phyloP scores from a whole-genome alignment of 2,113 vertebrate genomes.

The Calidris pugnax region DNA sequence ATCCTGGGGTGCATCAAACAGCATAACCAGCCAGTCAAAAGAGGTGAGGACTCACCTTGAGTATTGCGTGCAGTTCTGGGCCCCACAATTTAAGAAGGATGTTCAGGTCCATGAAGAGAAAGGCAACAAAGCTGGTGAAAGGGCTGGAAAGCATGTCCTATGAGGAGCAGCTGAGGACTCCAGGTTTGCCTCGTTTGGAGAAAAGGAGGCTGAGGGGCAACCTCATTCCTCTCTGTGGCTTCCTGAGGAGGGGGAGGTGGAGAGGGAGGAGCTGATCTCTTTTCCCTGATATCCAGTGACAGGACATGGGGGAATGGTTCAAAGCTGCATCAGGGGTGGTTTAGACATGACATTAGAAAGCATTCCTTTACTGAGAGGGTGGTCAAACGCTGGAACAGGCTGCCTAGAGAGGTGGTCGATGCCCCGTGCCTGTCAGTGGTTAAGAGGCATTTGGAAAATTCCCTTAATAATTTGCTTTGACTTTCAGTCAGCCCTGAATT shows the following conservation, averaged over 20 bases:
- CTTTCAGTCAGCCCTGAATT: not conserved
- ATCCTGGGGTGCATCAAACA: not conserved
- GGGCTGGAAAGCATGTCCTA: not conserved
- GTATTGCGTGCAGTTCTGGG: not conserved
- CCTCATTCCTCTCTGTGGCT: not conserved
- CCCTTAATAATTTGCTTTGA: not conserved
- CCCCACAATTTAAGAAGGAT: not conserved
- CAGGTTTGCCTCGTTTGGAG: not conserved
- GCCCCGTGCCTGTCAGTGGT: not conserved
- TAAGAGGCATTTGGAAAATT: not conserved
- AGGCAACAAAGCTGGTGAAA: not conserved
- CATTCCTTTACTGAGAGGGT: not conserved
- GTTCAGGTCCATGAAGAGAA: not conserved
- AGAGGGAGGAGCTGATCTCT: not conserved
- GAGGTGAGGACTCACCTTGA: not conserved
- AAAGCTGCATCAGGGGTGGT: not conserved
- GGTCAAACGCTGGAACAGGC: not conserved
- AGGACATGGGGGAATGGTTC: not conserved
- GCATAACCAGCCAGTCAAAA: too few species aligned
- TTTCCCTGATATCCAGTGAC: not conserved
- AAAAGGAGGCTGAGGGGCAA: not conserved
- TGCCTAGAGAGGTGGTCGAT: accelerated
- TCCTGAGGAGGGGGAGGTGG: not conserved
- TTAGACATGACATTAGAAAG: not conserved
- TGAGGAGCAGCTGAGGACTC: not conserved